Conservation (phyloP, 2,797 vertebrate genomes). For the Tauraco hartlaubi region DNA sequence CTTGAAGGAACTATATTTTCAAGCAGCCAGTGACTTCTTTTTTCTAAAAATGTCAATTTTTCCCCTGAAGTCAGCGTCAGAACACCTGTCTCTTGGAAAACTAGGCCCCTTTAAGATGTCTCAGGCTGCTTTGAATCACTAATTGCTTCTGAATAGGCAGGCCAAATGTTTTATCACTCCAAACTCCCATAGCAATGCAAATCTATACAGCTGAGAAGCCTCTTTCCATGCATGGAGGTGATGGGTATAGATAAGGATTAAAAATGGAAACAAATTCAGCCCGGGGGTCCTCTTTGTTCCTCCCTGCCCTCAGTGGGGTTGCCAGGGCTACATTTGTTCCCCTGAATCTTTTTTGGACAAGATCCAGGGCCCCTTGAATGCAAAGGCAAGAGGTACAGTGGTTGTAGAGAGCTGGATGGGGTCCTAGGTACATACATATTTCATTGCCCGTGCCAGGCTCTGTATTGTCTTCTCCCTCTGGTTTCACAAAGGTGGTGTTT, state of each 20-base stretch:
- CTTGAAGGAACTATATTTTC: background rate
- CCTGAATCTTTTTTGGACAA: slow-evolving; percentile 25
- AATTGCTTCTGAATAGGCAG: slow-evolving; percentile 55
- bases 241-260: slow-evolving; percentile 67
- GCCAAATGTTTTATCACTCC: slow-evolving; percentile 48
- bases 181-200: slow-evolving; percentile 57
- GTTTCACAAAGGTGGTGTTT: slow-evolving; percentile 51
- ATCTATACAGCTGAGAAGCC: slow-evolving; percentile 51
- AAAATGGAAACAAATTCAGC: slow-evolving; percentile 56
- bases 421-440: slow-evolving; percentile 46
- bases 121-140: slow-evolving; percentile 51
- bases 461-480: background rate
- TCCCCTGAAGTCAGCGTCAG: background rate
- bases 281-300: slow-evolving; percentile 49
- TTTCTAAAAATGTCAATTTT: background rate
- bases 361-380: slow-evolving; percentile 41
- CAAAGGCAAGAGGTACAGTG: slow-evolving; percentile 13
- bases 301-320: slow-evolving; percentile 17
- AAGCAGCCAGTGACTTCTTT: background rate
- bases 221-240: slow-evolving; percentile 25
- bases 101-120: slow-evolving; percentile 29
- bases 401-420: slow-evolving; percentile 6
- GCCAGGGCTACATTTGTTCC: slow-evolving; percentile 64
- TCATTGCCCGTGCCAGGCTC: slow-evolving; percentile 1
- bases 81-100: slow-evolving; percentile 27